Conservation (phyloP, 2,797 vertebrate species). For the Phrynocephalus forsythii region DNA sequence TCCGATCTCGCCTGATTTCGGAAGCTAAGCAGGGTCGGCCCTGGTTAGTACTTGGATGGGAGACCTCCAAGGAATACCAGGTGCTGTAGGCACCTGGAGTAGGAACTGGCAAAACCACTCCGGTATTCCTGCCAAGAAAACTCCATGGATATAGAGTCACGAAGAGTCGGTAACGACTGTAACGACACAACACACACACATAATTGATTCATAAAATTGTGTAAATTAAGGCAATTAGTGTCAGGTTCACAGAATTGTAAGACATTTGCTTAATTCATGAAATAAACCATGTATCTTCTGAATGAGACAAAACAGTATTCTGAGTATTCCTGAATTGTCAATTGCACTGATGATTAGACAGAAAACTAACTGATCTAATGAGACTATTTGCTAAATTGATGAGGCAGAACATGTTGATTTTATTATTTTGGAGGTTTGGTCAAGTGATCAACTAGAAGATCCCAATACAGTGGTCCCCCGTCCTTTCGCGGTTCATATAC, state of each 20-base stretch:
- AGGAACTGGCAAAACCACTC: too few species aligned
- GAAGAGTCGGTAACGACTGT: too few species aligned
- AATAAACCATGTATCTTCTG: background rate
- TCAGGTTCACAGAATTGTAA: background rate
- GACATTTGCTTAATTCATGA: background rate
- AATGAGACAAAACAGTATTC: background rate
- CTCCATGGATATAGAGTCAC: too few species aligned
- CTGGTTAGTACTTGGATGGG: too few species aligned
- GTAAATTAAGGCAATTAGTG: background rate
- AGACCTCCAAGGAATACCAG: too few species aligned
- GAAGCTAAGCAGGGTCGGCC: too few species aligned
- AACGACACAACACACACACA: too few species aligned
- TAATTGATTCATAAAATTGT: background rate
- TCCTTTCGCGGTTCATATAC: too few species aligned
- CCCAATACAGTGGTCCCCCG: too few species aligned
- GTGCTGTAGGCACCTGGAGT: too few species aligned
- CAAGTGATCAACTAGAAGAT: background rate
- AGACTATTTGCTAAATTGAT: background rate
- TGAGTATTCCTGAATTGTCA: background rate
- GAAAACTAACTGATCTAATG: background rate
- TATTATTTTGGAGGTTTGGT: background rate
- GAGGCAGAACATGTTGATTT: slow-evolving; percentile 5
- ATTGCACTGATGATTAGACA: background rate
- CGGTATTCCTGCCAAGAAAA: too few species aligned
- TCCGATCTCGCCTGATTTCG: too few species aligned